phyloP scores from a whole-genome alignment of 30 jellyfish, hydroid and myxozoan species.

The Aurelia coerulea region DNA sequence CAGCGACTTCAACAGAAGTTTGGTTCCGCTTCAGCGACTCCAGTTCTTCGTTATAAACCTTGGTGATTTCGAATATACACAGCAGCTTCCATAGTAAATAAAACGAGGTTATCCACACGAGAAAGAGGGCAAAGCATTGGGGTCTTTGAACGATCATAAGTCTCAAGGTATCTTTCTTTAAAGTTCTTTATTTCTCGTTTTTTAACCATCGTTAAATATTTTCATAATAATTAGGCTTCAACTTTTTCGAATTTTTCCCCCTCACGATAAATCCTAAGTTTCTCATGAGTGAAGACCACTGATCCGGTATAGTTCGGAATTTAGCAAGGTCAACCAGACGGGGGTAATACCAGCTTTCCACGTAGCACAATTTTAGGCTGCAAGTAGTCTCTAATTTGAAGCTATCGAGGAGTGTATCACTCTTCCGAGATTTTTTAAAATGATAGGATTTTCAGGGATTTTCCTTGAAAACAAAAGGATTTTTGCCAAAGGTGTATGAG shows the following conservation, averaged over 20 bases:
- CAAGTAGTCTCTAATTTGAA: background rate
- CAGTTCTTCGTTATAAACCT: background rate
- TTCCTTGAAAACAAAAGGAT: no score
- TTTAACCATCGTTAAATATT: background rate
- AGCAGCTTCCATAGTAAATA: slow-evolving; percentile 25
- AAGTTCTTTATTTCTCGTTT: background rate
- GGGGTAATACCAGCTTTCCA: slow-evolving; percentile 22
- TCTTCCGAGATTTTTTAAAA: no score
- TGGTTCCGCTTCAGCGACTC: background rate
- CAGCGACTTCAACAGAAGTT: background rate
- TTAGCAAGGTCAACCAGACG: slow-evolving; percentile 10
- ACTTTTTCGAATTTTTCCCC: background rate
- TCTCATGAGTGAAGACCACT: slow-evolving; percentile 19
- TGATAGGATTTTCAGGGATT: no score
- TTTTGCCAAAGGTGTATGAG: no score
- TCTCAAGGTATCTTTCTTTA: background rate
- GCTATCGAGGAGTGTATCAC: no score
- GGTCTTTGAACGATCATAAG: slow-evolving; percentile 45
- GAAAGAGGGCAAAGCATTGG: slow-evolving; percentile 24
- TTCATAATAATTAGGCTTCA: background rate
- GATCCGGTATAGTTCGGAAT: slow-evolving; percentile 3
- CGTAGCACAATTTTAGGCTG: background rate
- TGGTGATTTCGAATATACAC: slow-evolving; percentile 21
- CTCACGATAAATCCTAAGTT: background rate
- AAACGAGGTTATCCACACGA: slow-evolving; percentile 40